phyloP scores from a whole-genome alignment of 2,888 invertebrate genomes.

The Cephus pulcher region DNA sequence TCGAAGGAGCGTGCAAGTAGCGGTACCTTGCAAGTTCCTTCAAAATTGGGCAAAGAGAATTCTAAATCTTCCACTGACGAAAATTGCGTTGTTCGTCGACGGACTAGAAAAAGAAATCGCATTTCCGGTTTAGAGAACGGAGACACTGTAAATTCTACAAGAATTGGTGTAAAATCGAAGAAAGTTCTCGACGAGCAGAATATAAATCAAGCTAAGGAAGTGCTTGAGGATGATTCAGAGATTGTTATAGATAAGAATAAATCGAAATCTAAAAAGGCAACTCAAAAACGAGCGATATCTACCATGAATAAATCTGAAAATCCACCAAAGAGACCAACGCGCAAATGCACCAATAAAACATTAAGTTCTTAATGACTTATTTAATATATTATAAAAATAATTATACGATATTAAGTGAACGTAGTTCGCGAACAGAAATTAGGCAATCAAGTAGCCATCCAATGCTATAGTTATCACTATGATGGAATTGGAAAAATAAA shows the following conservation, averaged over 20 bases:
- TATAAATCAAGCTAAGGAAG: neutral
- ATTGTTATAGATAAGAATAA: neutral
- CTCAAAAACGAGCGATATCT: neutral
- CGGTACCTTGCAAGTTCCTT: neutral
- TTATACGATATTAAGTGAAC: neutral
- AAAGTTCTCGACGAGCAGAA: conserved; percentile 11
- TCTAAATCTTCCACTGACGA: conserved; percentile 14
- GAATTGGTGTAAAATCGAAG: neutral
- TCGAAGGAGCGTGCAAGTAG: neutral
- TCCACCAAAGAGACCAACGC: conserved; percentile 38
- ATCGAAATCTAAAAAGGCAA: neutral
- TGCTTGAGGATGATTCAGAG: neutral
- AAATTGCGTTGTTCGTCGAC: conserved; percentile 16
- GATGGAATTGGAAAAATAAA: neutral
- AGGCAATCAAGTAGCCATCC: neutral
- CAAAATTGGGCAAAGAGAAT: conserved; percentile 24
- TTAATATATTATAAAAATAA: neutral
- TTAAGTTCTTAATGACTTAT: neutral
- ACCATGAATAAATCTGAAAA: conserved; percentile 21
- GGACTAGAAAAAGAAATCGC: conserved; percentile 35
- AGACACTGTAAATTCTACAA: neutral
- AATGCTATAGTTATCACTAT: neutral
- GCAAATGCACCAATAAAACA: conserved; percentile 22
- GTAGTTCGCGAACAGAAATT: neutral
- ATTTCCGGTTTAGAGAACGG: conserved; percentile 4